Evolutionary conservation across 2,113 vertebrate species (phyloP), one percentile per base, ranked within the genome.

Genomic region (Bos indicus): DNA sequence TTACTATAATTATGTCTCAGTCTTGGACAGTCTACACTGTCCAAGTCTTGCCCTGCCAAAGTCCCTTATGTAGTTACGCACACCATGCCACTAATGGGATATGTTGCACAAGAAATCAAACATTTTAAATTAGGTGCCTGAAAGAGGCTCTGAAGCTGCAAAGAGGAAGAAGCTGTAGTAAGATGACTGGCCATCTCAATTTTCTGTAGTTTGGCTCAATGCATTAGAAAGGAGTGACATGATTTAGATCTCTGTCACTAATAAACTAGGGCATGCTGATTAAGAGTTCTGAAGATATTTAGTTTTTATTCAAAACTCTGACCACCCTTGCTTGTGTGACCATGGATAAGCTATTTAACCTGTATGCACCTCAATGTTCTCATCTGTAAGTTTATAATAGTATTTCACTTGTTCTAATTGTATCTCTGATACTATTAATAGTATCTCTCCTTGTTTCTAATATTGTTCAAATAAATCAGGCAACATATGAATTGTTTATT

Each of bases 1-100:
- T 95, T 96, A 91, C 48, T 64, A 36, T 97, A 97, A 98, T 98
- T 96, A 82, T 90, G 54, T 46, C 12, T 98, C 98, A 97, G 81
- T 99, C 98, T 96, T 64, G 23, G 67, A 97, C 94, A 91, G 54
- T 94, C 15, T 93, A 94, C 81, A 78, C 96, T 40, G 40, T 40
- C 40, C 40, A 40, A 96, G 90, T 97, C 98, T 97, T 95, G 95
- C 98, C 98, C 95, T 98, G 77, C 77, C 62, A 36, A 52, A 74
- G 74, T 46, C 36, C 56, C 14, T 92, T 62, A 16, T 91, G 59
- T 62, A 67, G 64, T 62, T 54, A 36, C 48, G 78, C 40, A 87
- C 25, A 46, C 57, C 54, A 25, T 74, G 71, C 80, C 74, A 90
- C 62, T 19, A 54, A 30, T 67, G 54, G 25, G 26, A 46, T 94